A percentile compares a stretch with the other conserved stretches of the same genome.
Evolutionary conservation across 1,140 invertebrate species (phyloP).

Genomic region (Lithobius niger): DNA sequence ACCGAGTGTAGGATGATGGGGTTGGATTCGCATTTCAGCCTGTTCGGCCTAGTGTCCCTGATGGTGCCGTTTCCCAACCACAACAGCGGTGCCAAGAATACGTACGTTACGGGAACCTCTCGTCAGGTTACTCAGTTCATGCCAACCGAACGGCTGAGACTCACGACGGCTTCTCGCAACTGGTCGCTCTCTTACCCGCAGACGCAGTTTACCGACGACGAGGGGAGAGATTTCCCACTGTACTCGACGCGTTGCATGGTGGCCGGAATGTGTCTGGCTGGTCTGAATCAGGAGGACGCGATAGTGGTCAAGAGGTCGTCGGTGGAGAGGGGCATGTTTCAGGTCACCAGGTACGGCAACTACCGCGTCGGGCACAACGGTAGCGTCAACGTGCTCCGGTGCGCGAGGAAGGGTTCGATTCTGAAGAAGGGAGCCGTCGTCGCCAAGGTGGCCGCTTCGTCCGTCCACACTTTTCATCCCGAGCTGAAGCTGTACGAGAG

Average conservation of each 20-base stretch:
- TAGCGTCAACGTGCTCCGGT: neutral
- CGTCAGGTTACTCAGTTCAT: neutral
- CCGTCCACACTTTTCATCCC: neutral
- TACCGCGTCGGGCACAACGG: neutral
- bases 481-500: neutral
- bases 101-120: neutral
- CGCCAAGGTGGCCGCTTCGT: neutral
- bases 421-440: neutral
- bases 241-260: neutral
- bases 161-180: neutral
- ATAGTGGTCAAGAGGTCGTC: neutral
- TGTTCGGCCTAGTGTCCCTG: neutral
- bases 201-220: neutral
- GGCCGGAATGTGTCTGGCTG: neutral
- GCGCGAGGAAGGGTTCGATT: neutral
- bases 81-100: neutral
- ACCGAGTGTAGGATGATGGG: neutral
- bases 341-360: neutral
- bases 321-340: neutral
- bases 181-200: neutral
- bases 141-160: neutral
- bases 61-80: neutral
- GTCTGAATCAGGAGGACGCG: no score
- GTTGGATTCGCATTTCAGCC: neutral
- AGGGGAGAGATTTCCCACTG: neutral